These are phyloP conservation scores for Sesia apiformis DNA, from an alignment of 2,888 invertebrate genomes.

Conservation along the genomic window DNA sequence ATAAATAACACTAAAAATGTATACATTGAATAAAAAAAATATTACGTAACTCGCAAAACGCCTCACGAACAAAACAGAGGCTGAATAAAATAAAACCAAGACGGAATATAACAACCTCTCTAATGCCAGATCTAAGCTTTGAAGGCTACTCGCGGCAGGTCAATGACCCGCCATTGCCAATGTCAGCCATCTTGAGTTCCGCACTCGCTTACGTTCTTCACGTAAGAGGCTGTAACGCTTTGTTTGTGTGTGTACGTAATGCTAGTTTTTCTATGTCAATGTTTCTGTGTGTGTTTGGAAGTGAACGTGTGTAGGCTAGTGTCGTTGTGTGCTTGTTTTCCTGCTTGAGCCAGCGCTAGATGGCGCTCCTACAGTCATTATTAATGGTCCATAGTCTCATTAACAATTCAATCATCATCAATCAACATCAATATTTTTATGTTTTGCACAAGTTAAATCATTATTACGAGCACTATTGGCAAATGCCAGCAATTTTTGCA, in stretches of 20 bases:
- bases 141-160: conserved; percentile 68
- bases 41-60: background rate
- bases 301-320: conserved; percentile 32
- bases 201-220: conserved; percentile 72
- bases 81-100: conserved; percentile 44
- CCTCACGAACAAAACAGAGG: conserved; percentile 22
- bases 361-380: conserved; percentile 15
- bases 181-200: conserved; percentile 75
- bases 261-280: conserved; percentile 64
- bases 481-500: background rate
- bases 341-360: conserved; percentile 20
- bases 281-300: conserved; percentile 43
- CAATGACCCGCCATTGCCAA: conserved; percentile 71
- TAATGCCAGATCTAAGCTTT: conserved; percentile 70
- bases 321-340: conserved; percentile 20
- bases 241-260: conserved; percentile 60
- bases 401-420: background rate
- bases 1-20: background rate
- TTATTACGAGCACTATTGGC: background rate
- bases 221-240: conserved; percentile 69
- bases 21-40: background rate
- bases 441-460: background rate
- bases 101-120: conserved; percentile 67
- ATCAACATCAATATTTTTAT: background rate
- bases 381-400: background rate